Conservation (phyloP, 2,113 vertebrate species). For the Forbesichthys agassizii region DNA sequence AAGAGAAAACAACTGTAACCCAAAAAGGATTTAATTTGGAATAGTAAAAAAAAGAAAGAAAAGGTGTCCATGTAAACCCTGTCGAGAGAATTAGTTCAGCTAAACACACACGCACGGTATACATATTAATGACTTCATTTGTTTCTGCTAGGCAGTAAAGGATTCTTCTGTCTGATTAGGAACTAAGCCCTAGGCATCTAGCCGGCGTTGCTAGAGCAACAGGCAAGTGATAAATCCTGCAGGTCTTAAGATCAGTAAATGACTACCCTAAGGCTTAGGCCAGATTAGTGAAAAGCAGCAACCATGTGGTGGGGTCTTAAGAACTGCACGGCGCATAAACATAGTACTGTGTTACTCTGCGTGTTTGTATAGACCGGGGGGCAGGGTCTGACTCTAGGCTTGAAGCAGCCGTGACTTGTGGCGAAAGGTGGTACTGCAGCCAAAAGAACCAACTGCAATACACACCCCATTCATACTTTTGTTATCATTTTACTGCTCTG, state of each 20-base stretch:
- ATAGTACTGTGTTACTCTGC: too few relatives aligned
- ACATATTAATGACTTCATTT: slow-evolving; percentile 1
- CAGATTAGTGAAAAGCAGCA: slow-evolving; percentile 48
- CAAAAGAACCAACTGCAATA: too few relatives aligned
- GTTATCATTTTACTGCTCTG: too few relatives aligned
- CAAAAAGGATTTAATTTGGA: not conserved
- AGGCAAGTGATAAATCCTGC: slow-evolving; percentile 21
- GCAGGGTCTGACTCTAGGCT: too few relatives aligned
- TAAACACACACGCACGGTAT: not conserved
- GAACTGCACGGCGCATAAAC: not conserved
- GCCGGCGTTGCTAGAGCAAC: slow-evolving; percentile 15
- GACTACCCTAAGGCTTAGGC: slow-evolving; percentile 45
- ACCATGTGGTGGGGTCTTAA: slow-evolving; percentile 9
- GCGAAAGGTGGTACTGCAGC: too few relatives aligned
- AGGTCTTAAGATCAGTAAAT: slow-evolving; percentile 19
- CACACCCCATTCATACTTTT: too few relatives aligned
- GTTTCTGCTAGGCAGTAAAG: not conserved
- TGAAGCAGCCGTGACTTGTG: too few relatives aligned
- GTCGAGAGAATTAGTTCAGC: not conserved
- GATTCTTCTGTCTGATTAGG: slow-evolving; percentile 38
- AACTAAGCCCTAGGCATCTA: slow-evolving; percentile 19
- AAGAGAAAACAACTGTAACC: not conserved
- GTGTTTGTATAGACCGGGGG: too few relatives aligned
- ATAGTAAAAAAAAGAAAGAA: not conserved
- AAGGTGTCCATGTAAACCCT: not conserved